These are phyloP conservation scores for Pseudomyrmex concolor DNA, from an alignment of 1,140 invertebrate genomes.

Conservation along the genomic window DNA sequence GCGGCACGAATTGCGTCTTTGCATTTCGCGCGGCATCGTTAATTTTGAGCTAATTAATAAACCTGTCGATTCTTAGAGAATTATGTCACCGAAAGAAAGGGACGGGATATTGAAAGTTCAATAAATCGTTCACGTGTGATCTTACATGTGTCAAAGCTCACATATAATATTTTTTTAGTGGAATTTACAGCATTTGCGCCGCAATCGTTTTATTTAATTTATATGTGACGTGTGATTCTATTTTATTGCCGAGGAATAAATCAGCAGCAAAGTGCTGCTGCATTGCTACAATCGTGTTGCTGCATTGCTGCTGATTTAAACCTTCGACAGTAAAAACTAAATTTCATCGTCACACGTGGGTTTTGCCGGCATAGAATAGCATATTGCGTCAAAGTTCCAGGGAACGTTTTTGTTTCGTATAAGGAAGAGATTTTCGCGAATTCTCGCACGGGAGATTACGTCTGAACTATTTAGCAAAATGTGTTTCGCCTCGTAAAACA, in stretches of 20 bases:
- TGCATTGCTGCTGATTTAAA: background rate
- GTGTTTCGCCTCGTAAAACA: conserved; percentile 60
- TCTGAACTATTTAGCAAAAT: conserved; percentile 59
- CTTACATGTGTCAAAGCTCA: conserved; percentile 48
- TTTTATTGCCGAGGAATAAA: conserved; percentile 71
- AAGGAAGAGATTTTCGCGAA: conserved; percentile 44
- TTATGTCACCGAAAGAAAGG: conserved; percentile 28
- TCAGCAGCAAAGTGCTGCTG: too few relatives aligned
- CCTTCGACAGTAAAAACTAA: conserved; percentile 38
- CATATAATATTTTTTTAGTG: conserved; percentile 62
- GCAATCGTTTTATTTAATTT: too few relatives aligned
- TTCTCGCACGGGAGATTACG: conserved; percentile 32
- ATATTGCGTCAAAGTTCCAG: conserved; percentile 4
- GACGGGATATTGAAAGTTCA: conserved; percentile 35
- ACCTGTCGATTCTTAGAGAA: conserved; percentile 16
- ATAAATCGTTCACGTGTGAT: conserved; percentile 59
- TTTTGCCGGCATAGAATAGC: conserved; percentile 20
- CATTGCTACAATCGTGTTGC: too few relatives aligned
- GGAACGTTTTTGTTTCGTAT: background rate
- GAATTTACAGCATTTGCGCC: conserved; percentile 51
- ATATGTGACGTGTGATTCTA: conserved; percentile 74
- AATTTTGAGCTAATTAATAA: conserved; percentile 40
- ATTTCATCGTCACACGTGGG: conserved; percentile 41
- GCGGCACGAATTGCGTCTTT: background rate
- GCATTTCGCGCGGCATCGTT: background rate